These are phyloP conservation scores for Argopecten irradians DNA, from an alignment of 1,140 invertebrate species.

Conservation along the genomic window DNA sequence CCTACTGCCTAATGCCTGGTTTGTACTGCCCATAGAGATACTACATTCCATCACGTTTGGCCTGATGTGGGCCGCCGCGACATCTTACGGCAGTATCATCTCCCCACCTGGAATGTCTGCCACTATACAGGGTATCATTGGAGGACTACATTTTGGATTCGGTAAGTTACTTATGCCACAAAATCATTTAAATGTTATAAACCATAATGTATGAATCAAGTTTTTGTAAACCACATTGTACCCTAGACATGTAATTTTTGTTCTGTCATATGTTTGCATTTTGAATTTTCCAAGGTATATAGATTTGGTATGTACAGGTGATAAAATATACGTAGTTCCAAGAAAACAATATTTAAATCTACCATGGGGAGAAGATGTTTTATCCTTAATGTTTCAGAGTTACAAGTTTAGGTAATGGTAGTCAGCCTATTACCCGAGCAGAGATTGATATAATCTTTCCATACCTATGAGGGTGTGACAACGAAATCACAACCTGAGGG, in stretches of 20 bases:
- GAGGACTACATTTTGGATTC: conserved; percentile 81
- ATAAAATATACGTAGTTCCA: background rate
- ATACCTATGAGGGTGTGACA: too few species aligned
- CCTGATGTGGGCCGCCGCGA: conserved; percentile 92
- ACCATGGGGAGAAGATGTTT: too few species aligned
- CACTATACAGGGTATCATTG: conserved; percentile 89
- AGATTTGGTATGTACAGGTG: background rate
- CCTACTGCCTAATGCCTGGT: conserved; percentile 83
- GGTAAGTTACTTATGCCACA: conserved; percentile 57
- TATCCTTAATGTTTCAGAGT: too few species aligned
- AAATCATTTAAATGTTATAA: background rate
- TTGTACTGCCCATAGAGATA: conserved; percentile 89
- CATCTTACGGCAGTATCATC: conserved; percentile 90
- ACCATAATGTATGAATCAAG: background rate
- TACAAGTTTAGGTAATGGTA: too few species aligned
- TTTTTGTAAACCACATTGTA: background rate
- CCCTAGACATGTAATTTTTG: background rate
- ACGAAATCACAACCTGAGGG: too few species aligned
- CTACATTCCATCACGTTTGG: conserved; percentile 92
- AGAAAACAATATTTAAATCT: background rate
- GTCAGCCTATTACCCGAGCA: too few species aligned
- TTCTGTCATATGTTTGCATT: too few species aligned
- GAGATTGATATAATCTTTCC: too few species aligned
- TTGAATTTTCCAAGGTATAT: background rate
- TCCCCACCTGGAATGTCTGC: conserved; percentile 90